Conservation (phyloP, 2,113 vertebrate species). For the Malurus elegans region DNA sequence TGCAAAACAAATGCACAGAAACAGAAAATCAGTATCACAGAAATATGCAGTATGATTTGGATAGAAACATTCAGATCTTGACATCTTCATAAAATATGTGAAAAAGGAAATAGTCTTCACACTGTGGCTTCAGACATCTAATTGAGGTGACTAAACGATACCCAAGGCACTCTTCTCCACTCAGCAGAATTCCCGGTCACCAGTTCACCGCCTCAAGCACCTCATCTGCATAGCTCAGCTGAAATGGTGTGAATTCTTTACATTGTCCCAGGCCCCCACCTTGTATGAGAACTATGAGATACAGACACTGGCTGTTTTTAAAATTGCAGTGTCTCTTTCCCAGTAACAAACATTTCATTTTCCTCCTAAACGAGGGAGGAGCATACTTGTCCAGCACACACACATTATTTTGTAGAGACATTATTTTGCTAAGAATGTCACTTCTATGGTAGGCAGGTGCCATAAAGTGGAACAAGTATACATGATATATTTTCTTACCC, state of each 20-base stretch:
- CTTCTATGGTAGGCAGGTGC: not conserved
- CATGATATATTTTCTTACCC: not conserved
- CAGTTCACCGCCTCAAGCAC: constrained; percentile 32
- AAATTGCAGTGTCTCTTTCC: not conserved
- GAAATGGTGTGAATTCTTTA: constrained; percentile 32
- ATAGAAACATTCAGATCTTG: not conserved
- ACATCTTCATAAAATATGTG: not conserved
- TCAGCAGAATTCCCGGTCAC: not conserved
- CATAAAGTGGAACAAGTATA: not conserved
- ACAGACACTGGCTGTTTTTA: not conserved
- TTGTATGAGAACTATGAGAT: not conserved
- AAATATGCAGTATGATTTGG: not conserved
- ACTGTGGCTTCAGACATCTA: not conserved
- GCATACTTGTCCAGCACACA: not conserved
- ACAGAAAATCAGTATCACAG: not conserved
- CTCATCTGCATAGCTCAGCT: constrained; percentile 40
- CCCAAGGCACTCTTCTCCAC: not conserved
- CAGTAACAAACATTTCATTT: not conserved
- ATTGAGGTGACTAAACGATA: not conserved
- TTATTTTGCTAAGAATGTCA: not conserved
- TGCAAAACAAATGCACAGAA: constrained; percentile 38
- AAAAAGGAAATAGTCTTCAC: constrained; percentile 18
- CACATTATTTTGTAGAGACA: not conserved
- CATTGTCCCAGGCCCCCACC: not conserved
- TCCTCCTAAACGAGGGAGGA: not conserved